Conservation (phyloP, 2,888 invertebrate species). For the Drosophila antonietae region DNA sequence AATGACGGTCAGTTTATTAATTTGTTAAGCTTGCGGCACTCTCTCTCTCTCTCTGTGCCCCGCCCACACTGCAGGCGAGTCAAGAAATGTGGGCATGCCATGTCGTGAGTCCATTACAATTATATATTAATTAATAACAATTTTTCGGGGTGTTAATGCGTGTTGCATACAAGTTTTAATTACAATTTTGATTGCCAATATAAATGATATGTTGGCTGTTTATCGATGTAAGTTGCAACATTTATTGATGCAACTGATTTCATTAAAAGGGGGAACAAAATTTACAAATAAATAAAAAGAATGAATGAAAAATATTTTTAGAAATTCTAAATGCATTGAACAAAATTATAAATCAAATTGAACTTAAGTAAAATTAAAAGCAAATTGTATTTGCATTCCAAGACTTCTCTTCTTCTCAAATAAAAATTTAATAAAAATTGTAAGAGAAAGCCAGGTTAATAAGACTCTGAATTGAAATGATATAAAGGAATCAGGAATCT, state of each 20-base stretch:
- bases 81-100: slow-evolving; percentile 44
- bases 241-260: slow-evolving; percentile 21
- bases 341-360: too few relatives aligned
- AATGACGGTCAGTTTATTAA: slow-evolving; percentile 68
- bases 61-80: background rate
- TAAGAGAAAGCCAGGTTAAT: too few relatives aligned
- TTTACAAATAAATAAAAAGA: too few relatives aligned
- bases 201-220: slow-evolving; percentile 38
- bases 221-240: background rate
- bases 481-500: background rate
- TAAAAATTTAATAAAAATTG: too few relatives aligned
- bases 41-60: background rate
- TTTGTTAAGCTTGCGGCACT: slow-evolving; percentile 68
- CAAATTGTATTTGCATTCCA: too few relatives aligned
- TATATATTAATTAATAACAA: slow-evolving; percentile 79
- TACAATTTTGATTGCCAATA: slow-evolving; percentile 52
- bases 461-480: too few relatives aligned
- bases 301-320: too few relatives aligned
- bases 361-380: too few relatives aligned
- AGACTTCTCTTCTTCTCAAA: too few relatives aligned
- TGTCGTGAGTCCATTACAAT: slow-evolving; percentile 72
- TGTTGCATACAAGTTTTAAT: slow-evolving; percentile 53
- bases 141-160: slow-evolving; percentile 68
- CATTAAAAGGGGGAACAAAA: too few relatives aligned
- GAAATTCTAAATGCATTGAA: too few relatives aligned